These are phyloP conservation scores for Trochalopteron elliotii DNA, from an alignment of 2,113 vertebrate species.

Conservation along the genomic window DNA sequence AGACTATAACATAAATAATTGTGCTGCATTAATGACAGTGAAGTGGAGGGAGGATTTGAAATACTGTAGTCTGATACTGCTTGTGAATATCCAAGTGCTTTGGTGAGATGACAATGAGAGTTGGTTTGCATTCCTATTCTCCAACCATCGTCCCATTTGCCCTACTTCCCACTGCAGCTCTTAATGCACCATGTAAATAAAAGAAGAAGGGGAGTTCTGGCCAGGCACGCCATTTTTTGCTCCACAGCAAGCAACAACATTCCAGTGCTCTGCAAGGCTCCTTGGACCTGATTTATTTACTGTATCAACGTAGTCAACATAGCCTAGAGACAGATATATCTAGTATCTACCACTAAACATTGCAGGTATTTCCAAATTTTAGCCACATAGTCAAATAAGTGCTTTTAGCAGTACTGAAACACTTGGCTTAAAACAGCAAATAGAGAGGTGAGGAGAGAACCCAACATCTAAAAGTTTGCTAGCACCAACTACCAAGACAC, in stretches of 20 bases:
- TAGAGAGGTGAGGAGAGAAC: background rate
- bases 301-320: fast-evolving
- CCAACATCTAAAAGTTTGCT: background rate
- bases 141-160: background rate
- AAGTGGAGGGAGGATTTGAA: background rate
- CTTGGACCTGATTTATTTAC: background rate
- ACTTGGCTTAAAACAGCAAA: background rate
- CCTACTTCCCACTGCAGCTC: background rate
- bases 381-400: fast-evolving
- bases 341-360: background rate
- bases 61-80: background rate
- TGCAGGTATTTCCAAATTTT: background rate
- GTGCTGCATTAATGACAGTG: background rate
- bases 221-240: background rate
- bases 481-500: background rate
- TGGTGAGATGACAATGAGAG: background rate
- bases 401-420: background rate
- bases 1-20: background rate
- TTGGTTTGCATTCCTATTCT: background rate
- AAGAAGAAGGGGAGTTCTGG: background rate
- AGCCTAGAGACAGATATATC: background rate
- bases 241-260: background rate
- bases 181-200: background rate
- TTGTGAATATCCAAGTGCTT: background rate
- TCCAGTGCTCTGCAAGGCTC: background rate